Evolutionary conservation across 1,140 invertebrate species (phyloP), one percentile per base, ranked within the genome.

Genomic region (Laupala kohalensis): DNA sequence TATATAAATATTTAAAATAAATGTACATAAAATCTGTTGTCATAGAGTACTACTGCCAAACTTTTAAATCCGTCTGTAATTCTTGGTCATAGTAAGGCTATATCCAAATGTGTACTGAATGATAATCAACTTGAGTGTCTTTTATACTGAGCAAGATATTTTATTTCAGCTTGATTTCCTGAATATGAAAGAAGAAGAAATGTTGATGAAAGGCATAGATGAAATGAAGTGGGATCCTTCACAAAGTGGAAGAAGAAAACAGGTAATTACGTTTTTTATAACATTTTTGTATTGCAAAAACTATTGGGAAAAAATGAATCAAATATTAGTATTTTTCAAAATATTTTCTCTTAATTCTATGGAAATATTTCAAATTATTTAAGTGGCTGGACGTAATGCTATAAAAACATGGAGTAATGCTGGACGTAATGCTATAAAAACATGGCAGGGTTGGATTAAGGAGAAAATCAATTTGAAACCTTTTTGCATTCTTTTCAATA

Each of bases 171-270:
- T 86, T 71, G 84, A 95, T 78, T 97, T 97, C 80, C 81, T 98
- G 70, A 87, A 80, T 30, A 75, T 80, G 67, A 78, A 85, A 53
- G 95, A 98, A 81, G 91, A 93, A 77, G 72, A 78, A 0, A 73
- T 78, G 15, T 80, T 98, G 24, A 84, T 93, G 37, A 76, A 83
- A 67, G 82, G 85, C 24, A 88, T 98, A 67, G 94, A 98, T 81
- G 78, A 83, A 69, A 82, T 94, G 67, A 88, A 90, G 5, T 99
- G 97, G 96, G 88, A 91, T 73, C 82, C 85, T 37, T 99, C 97
- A 2, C 97, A 99, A 82, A 98, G 96, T 81, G 97, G 97, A 4
- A 84, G 97, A 69, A 87, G 92, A 73, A 99, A 99, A 81, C 95
- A 97, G 83, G 88, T 89, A 79, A 67, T 27, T 74, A 37, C 63